phyloP scores from a whole-genome alignment of 2,888 invertebrate species.

The Fabriciana adippe region DNA sequence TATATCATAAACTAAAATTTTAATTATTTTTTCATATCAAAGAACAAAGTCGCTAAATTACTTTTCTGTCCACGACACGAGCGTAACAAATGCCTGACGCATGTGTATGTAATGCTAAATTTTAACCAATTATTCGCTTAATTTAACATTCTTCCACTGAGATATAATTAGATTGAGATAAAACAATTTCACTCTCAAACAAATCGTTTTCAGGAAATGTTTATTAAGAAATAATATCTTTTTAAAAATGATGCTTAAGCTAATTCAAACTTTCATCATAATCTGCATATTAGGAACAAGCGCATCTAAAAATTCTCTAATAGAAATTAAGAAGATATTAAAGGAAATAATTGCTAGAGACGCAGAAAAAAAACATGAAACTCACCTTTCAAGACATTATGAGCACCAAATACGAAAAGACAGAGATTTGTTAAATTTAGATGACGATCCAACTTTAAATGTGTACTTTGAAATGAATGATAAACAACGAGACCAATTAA shows the following conservation, averaged over 20 bases:
- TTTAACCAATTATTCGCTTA: slow-evolving; percentile 38
- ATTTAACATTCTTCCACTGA: slow-evolving; percentile 35
- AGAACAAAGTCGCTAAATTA: slow-evolving; percentile 11
- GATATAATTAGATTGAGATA: slow-evolving; percentile 16
- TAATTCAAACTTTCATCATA: not conserved
- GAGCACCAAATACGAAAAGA: not conserved
- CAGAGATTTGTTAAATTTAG: not conserved
- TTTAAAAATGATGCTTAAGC: not conserved
- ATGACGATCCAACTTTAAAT: slow-evolving; percentile 37
- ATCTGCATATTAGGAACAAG: not conserved
- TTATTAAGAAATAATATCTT: not conserved
- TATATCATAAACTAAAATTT: not conserved
- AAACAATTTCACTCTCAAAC: slow-evolving; percentile 29
- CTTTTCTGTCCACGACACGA: slow-evolving; percentile 28
- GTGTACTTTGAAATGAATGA: slow-evolving; percentile 32
- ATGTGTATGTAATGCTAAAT: slow-evolving; percentile 20
- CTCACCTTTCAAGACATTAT: not conserved
- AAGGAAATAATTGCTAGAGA: slow-evolving; percentile 19
- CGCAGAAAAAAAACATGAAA: not conserved
- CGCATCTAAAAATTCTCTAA: not conserved
- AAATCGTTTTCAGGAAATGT: not conserved
- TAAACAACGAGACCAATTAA: slow-evolving; percentile 11
- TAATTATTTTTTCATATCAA: not conserved
- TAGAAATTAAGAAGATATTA: slow-evolving; percentile 13
- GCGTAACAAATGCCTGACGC: slow-evolving; percentile 21